Evolutionary conservation across 2,888 invertebrate genomes (phyloP).

Genomic region (Aleiodes alternator): DNA sequence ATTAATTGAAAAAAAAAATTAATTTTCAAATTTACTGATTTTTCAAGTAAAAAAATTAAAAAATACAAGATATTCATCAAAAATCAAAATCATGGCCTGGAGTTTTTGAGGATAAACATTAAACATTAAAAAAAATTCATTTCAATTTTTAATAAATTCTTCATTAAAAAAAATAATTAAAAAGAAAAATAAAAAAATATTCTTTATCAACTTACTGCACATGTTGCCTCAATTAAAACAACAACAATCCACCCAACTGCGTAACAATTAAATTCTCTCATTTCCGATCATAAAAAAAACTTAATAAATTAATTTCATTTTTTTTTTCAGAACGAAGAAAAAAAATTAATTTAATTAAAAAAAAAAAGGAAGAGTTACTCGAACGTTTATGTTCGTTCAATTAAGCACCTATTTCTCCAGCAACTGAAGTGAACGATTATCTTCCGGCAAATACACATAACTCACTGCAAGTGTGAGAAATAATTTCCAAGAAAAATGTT

Average conservation of each 20-base stretch:
- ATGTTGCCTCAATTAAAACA: neutral
- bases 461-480: neutral
- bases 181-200: neutral
- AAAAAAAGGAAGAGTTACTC: neutral
- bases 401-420: neutral
- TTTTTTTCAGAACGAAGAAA: neutral
- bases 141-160: too few relatives aligned
- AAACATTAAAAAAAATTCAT: too few relatives aligned
- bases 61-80: too few relatives aligned
- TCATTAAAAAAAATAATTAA: too few relatives aligned
- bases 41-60: too few relatives aligned
- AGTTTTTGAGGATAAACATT: too few relatives aligned
- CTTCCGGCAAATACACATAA: slow-evolving; percentile 26
- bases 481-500: slow-evolving; percentile 4
- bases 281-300: neutral
- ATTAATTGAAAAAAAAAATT: too few relatives aligned
- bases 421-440: slow-evolving; percentile 19
- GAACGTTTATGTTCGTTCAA: neutral
- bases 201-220: slow-evolving; percentile 1
- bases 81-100: too few relatives aligned
- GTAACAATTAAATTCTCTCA: neutral
- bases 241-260: neutral
- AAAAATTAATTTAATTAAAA: neutral
- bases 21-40: too few relatives aligned
- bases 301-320: neutral